These are phyloP conservation scores for Ctena decussata DNA, from an alignment of 2,888 invertebrate genomes.

Conservation along the genomic window DNA sequence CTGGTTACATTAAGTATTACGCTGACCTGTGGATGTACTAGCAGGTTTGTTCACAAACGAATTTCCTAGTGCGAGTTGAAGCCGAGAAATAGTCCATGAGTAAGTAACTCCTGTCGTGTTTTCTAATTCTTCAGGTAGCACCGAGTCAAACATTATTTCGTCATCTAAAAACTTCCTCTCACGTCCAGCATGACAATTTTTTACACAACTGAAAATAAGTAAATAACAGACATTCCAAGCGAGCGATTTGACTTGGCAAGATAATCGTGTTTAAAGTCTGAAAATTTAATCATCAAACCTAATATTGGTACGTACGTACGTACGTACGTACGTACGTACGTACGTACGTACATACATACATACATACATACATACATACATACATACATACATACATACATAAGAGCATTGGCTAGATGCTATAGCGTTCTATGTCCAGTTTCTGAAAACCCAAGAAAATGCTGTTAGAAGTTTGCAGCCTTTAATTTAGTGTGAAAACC, in stretches of 20 bases:
- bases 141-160: slow-evolving; percentile 3
- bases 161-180: slow-evolving; percentile 22
- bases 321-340: background rate
- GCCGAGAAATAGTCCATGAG: slow-evolving; percentile 1
- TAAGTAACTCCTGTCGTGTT: slow-evolving; percentile 22
- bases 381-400: slow-evolving; percentile 4
- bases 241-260: no score
- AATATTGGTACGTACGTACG: background rate
- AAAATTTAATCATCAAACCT: no score
- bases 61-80: background rate
- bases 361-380: slow-evolving; percentile 2
- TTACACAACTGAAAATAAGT: slow-evolving; percentile 8
- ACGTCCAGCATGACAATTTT: slow-evolving; percentile 17
- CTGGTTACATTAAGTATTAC: no score
- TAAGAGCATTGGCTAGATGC: no score
- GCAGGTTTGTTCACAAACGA: background rate
- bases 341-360: background rate
- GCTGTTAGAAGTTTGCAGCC: no score
- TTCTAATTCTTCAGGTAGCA: background rate
- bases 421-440: no score
- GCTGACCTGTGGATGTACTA: background rate
- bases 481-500: no score
- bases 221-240: no score
- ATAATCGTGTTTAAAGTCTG: no score
- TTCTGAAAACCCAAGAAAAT: no score